phyloP scores from a whole-genome alignment of 2,113 vertebrate species.

The Pachypanchax playfairii region DNA sequence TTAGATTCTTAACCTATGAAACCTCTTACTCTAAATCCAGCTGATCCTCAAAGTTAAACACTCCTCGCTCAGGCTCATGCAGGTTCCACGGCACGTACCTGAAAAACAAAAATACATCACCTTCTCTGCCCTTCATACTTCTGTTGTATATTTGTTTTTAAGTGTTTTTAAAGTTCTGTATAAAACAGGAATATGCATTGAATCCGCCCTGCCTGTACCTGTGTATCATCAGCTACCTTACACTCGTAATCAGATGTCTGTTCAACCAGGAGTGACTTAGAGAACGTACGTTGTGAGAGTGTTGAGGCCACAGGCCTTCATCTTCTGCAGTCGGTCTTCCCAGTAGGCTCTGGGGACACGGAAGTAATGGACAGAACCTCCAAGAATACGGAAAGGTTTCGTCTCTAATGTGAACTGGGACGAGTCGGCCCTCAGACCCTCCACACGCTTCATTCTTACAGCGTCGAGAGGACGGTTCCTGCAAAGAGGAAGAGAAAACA shows the following conservation, averaged over 20 bases:
- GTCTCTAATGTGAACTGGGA: constrained; percentile 85
- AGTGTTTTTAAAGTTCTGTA: not conserved
- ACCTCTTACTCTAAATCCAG: constrained; percentile 87
- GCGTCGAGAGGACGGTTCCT: constrained; percentile 12
- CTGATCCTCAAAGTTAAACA: constrained; percentile 86
- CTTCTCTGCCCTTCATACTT: not conserved
- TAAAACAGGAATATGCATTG: not conserved
- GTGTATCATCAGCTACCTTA: not conserved
- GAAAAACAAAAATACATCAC: constrained; percentile 8
- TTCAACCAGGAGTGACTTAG: not conserved
- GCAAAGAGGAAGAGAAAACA: not conserved
- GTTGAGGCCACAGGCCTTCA: constrained; percentile 86
- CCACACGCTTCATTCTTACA: constrained; percentile 64
- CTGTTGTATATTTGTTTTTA: not conserved
- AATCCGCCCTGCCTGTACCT: not conserved
- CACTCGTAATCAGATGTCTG: not conserved
- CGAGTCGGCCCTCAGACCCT: constrained; percentile 79
- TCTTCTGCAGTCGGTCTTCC: constrained; percentile 85
- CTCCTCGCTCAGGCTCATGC: constrained; percentile 86
- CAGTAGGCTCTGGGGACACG: constrained; percentile 87
- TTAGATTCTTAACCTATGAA: not conserved
- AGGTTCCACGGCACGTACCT: constrained; percentile 96
- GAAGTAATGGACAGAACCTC: constrained; percentile 92
- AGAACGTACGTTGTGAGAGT: constrained; percentile 89
- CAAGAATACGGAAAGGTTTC: constrained; percentile 82